phyloP scores from a whole-genome alignment of 2,888 invertebrate genomes.

The Lycaena phlaeas region DNA sequence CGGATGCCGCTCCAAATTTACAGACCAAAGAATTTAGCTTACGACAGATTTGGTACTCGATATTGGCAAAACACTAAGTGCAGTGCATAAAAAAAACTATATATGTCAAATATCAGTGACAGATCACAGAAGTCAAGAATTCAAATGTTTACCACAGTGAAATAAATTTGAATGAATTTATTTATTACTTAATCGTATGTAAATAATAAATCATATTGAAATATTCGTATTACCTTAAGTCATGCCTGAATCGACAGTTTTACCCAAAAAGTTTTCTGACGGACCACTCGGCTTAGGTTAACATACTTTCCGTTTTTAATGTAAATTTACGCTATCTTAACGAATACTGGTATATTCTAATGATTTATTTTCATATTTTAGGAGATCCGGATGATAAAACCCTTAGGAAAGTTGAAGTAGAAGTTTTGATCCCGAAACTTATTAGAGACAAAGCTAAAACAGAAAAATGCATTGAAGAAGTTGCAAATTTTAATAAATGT shows the following conservation, averaged over 20 bases:
- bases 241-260: slow-evolving; percentile 37
- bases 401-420: slow-evolving; percentile 90
- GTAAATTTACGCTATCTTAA: not conserved
- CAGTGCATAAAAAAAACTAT: too few species aligned
- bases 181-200: too few species aligned
- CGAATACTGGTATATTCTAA: too few species aligned
- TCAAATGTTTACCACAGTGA: not conserved
- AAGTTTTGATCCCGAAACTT: slow-evolving; percentile 90
- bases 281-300: slow-evolving; percentile 75
- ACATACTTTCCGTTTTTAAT: not conserved
- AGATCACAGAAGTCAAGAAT: too few species aligned
- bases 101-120: too few species aligned
- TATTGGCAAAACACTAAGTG: too few species aligned
- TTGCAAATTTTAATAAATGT: slow-evolving; percentile 80
- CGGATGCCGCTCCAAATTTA: too few species aligned
- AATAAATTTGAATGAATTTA: too few species aligned
- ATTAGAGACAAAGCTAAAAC: slow-evolving; percentile 86
- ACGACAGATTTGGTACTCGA: too few species aligned
- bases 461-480: slow-evolving; percentile 84
- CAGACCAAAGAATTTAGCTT: too few species aligned
- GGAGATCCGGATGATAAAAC: slow-evolving; percentile 88
- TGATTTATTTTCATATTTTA: slow-evolving; percentile 37
- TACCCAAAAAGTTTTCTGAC: slow-evolving; percentile 49
- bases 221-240: slow-evolving; percentile 6
- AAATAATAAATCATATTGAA: not conserved